Percentiles rank a stretch among this genome's conserved stretches.
Conservation (phyloP, 2,888 invertebrate species). For the Drosophila bunnanda region DNA sequence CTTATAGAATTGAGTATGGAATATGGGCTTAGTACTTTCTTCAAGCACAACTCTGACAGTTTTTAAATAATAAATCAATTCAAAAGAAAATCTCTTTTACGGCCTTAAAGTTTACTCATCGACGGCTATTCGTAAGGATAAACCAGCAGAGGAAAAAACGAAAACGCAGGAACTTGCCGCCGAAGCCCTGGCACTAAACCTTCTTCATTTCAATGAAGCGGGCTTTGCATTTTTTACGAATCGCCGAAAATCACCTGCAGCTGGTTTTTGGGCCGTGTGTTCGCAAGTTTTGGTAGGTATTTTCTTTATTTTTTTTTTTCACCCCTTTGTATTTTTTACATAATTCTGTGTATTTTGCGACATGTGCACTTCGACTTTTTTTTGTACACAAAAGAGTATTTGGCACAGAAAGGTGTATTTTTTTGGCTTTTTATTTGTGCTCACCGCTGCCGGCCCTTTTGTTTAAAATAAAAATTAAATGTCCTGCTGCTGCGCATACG, state of each 20-base stretch:
- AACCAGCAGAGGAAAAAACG: constrained; percentile 1
- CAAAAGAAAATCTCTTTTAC: background rate
- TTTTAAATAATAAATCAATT: background rate
- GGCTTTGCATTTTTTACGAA: constrained; percentile 54
- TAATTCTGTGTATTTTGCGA: constrained; percentile 43
- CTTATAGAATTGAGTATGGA: too few species aligned
- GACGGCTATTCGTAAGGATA: constrained; percentile 18
- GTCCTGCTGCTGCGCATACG: constrained; percentile 33
- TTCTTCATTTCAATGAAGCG: constrained; percentile 39
- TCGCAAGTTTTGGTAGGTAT: constrained; percentile 38
- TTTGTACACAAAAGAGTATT: constrained; percentile 23
- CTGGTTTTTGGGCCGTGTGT: constrained; percentile 57
- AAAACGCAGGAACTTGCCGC: constrained; percentile 1
- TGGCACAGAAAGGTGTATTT: constrained; percentile 24
- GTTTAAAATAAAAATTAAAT: constrained; percentile 53
- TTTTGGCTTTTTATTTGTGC: constrained; percentile 36
- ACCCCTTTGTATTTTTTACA: constrained; percentile 23
- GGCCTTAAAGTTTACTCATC: constrained; percentile 20
- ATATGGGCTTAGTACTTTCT: too few species aligned
- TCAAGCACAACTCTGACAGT: too few species aligned
- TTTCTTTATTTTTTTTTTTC: constrained; percentile 38
- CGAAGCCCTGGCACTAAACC: constrained; percentile 25
- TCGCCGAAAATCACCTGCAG: constrained; percentile 71
- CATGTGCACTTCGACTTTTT: constrained; percentile 46
- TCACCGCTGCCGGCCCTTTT: constrained; percentile 25